A percentile compares a stretch with the other conserved stretches of the same genome.
These are phyloP conservation scores for Maconellicoccus hirsutus DNA, from an alignment of 1,140 invertebrate species.

Conservation along the genomic window DNA sequence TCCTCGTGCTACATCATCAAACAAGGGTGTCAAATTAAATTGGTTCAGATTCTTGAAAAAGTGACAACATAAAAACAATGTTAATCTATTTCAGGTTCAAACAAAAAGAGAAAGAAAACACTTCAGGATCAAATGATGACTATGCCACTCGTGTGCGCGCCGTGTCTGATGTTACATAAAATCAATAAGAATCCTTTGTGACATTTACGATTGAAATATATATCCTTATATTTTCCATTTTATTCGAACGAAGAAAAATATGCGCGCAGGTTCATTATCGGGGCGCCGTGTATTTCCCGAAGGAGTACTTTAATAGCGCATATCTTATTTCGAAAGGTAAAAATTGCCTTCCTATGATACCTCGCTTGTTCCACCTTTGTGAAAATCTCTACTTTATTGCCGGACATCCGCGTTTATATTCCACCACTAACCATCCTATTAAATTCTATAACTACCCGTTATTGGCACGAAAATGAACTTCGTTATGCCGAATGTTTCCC, in stretches of 20 bases:
- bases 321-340: slow-evolving; percentile 19
- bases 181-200: slow-evolving; percentile 12
- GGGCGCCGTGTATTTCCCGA: background rate
- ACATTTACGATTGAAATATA: slow-evolving; percentile 22
- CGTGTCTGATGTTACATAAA: background rate
- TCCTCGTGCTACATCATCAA: no score
- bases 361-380: background rate
- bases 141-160: background rate
- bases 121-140: no score
- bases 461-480: slow-evolving; percentile 13
- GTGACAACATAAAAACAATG: no score
- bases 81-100: no score
- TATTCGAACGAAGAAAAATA: slow-evolving; percentile 17
- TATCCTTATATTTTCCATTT: slow-evolving; percentile 6
- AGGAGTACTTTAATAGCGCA: slow-evolving; percentile 18
- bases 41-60: no score
- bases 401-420: slow-evolving; percentile 20
- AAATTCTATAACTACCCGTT: slow-evolving; percentile 2
- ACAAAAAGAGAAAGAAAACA: no score
- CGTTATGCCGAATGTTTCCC: slow-evolving; percentile 17
- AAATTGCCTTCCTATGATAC: background rate
- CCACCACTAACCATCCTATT: slow-evolving; percentile 15
- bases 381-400: slow-evolving; percentile 16
- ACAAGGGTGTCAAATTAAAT: no score
- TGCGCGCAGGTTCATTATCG: slow-evolving; percentile 18